Base-by-base conservation (phyloP, 2,888 invertebrate genomes). In the Volucella bombylans region DNA sequence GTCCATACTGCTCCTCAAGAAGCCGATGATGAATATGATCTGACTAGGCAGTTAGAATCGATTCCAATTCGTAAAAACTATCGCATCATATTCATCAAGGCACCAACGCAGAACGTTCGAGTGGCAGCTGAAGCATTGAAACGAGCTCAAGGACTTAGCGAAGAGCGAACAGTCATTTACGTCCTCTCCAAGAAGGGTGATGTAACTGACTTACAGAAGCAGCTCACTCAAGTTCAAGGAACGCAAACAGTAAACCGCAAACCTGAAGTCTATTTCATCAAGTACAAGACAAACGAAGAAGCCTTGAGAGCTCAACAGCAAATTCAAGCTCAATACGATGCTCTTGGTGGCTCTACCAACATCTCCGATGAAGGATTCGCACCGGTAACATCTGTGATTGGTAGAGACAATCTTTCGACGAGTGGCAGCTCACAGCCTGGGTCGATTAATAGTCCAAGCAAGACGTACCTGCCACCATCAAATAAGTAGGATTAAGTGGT, bases 141-240 rank as follows among this genome's bases (percentile, higher is more conserved):
- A 69, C 89, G 88, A 1, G 88, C 89, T 62, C 89, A 90, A 82
- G 87, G 89, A 43, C 86, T 88, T 59, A 90, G 90, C 45, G 91
- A 92, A 88, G 91, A 92, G 78, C 91, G 91, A 87, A 92, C 92
- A 15, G 89, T 92, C 69, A 91, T 92, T 78, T 92, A 92, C 82
- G 92, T 92, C 39, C 88, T 91, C 64, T 89, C 90, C 54, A 92
- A 92, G 88, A 91, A 91, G 86, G 88, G 90, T 57, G 91, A 92
- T 23, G 80, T 89, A 11, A 73, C 87, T 38, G 90, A 89, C 18
- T 88, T 91, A 64, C 90, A 91, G 67, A 94, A 96, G 86, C 96
- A 96, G 6, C 94, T 96, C 47, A 94, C 95, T 73, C 95, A 88
- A 18, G 88, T 79, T 9, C 90, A 89, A 81, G 86, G 79, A 68